Evolutionary conservation across 2,113 vertebrate genomes (phyloP).

Genomic region (Cavia aperea): DNA sequence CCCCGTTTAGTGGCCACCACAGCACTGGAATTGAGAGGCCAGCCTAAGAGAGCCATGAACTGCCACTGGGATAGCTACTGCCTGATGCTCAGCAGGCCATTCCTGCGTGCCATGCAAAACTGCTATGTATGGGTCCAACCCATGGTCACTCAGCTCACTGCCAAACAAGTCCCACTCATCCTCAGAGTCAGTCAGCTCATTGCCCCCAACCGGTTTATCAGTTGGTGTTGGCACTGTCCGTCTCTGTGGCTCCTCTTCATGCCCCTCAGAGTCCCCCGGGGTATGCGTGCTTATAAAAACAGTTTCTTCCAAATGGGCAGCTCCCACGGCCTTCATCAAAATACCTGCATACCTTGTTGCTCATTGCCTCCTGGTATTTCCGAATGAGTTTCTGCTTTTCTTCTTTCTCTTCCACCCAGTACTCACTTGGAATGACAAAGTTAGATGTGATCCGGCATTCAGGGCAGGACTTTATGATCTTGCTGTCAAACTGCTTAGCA

Average conservation of each 20-base stretch:
- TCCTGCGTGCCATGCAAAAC: constrained; percentile 79
- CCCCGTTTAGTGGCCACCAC: constrained; percentile 83
- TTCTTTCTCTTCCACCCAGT: constrained; percentile 88
- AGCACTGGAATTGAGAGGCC: constrained; percentile 88
- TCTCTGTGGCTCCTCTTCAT: constrained; percentile 91
- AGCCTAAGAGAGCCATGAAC: constrained; percentile 84
- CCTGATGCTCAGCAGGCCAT: constrained; percentile 85
- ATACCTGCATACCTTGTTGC: constrained; percentile 87
- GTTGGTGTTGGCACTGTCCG: constrained; percentile 86
- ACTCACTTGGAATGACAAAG: constrained; percentile 99
- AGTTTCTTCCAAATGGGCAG: constrained; percentile 88
- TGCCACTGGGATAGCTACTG: constrained; percentile 91
- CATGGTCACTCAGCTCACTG: constrained; percentile 95
- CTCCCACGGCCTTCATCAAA: neutral
- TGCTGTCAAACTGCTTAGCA: neutral
- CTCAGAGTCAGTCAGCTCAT: constrained; percentile 93
- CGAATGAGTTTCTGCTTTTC: constrained; percentile 91
- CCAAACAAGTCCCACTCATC: constrained; percentile 99
- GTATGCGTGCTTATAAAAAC: constrained; percentile 98
- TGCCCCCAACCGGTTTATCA: constrained; percentile 89
- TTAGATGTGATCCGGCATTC: constrained; percentile 99
- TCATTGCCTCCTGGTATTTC: constrained; percentile 99
- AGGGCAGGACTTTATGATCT: constrained; percentile 83
- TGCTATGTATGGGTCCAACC: constrained; percentile 99
- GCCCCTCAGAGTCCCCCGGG: constrained; percentile 82